Percentiles rank a stretch among this genome's conserved stretches.
phyloP scores from a whole-genome alignment of 1,140 invertebrate genomes.

The Papilio glaucus region DNA sequence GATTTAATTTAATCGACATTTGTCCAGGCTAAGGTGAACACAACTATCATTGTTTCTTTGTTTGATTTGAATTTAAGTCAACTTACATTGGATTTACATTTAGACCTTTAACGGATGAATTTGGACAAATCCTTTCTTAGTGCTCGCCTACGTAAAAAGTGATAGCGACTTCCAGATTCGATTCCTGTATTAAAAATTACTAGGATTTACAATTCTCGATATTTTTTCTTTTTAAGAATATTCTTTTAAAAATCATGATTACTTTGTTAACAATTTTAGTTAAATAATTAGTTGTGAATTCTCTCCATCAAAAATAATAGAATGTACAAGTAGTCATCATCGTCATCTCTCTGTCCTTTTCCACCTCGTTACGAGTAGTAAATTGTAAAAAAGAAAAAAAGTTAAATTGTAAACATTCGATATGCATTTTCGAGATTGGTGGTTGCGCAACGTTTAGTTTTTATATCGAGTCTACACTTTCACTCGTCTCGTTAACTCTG shows the following conservation, averaged over 20 bases:
- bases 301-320: not conserved
- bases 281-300: not conserved
- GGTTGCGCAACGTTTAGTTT: conserved; percentile 16
- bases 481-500: conserved; percentile 23
- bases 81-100: too few relatives aligned
- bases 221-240: not conserved
- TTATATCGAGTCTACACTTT: conserved; percentile 27
- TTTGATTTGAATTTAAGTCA: too few relatives aligned
- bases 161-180: too few relatives aligned
- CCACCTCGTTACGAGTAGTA: not conserved
- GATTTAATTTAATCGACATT: too few relatives aligned
- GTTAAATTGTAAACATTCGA: conserved; percentile 12
- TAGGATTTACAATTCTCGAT: not conserved
- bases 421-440: conserved; percentile 15
- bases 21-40: too few relatives aligned
- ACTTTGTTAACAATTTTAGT: not conserved
- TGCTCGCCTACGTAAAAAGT: too few relatives aligned
- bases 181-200: too few relatives aligned
- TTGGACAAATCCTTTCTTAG: too few relatives aligned
- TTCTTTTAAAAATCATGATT: not conserved
- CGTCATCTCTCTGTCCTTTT: too few relatives aligned
- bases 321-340: not conserved
- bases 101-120: too few relatives aligned
- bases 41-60: too few relatives aligned
- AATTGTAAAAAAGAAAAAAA: not conserved